phyloP scores from a whole-genome alignment of 1,140 invertebrate genomes.

The Panulirus ornatus region DNA sequence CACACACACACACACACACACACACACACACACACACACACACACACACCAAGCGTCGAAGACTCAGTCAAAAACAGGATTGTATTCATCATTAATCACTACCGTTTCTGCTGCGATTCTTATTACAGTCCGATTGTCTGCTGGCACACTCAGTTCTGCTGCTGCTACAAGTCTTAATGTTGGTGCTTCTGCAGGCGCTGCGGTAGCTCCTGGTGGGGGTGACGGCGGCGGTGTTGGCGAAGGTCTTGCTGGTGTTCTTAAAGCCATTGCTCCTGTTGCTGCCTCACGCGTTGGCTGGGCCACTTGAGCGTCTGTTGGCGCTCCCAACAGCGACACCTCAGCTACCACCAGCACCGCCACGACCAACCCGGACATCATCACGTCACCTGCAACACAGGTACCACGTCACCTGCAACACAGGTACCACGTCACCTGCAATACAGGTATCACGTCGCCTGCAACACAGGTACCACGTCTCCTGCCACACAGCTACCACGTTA shows the following conservation, averaged over 20 bases:
- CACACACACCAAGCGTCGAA: no score
- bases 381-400: background rate
- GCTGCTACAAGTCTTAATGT: background rate
- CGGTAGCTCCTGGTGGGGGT: no score
- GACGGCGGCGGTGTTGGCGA: no score
- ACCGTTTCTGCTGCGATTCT: background rate
- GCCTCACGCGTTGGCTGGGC: no score
- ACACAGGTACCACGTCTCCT: no score
- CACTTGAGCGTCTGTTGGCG: background rate
- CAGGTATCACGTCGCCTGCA: no score
- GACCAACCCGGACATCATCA: background rate
- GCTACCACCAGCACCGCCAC: background rate
- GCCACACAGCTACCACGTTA: no score
- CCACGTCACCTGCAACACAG: no score
- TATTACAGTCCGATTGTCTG: background rate
- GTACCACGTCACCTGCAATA: no score
- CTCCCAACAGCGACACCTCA: background rate
- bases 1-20: background rate
- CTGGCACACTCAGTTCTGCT: background rate
- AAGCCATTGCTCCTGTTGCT: background rate
- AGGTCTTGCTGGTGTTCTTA: background rate
- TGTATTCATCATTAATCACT: no score
- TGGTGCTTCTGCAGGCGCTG: background rate
- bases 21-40: background rate
- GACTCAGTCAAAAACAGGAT: no score